Base-by-base conservation (phyloP, 2,113 vertebrate species). In the Prietella phreatophila region DNA sequence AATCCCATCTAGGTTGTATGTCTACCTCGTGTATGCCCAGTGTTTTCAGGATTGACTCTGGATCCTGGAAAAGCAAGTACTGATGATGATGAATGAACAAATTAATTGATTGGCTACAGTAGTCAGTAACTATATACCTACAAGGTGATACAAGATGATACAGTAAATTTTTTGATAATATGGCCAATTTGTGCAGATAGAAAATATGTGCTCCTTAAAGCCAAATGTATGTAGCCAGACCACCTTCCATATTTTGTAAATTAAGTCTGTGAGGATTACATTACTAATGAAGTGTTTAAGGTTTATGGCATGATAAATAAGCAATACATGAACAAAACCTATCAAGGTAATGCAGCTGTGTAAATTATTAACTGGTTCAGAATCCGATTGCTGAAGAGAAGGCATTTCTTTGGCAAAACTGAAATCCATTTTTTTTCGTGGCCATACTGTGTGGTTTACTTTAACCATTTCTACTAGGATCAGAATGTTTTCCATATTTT, bases 261-360 rank as follows among this genome's bases (percentile, higher is more conserved):
- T 85, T 25, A 67, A 85, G 30, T 75, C 69, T 85, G 20, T 17
- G 36, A 67, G 75, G 67, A 75, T 53, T 85, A 20, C n/a, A 80
- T 50, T 80, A 33, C 50, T 19, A 20, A 30, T 20, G n/a, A 56
- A 80, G 15, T 39, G 30, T 36, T 75, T 15, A 25, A 58, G 69
- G 30, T 84, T 78, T 58, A 85, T 78, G 36, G 78, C 39, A 78
- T 63, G 39, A 58, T 61, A 78, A 78, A 78, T 11, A 85, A 84
- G 63, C 39, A 85, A 85, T 61, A 42, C 55, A n/a, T 85, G 7
- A 73, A 63, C 42, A 11, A 84, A 84, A 67, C 27, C 27, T 30
- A 22, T 84, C 25, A 63, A 78, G 71, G n/a, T 47, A 63, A 50
- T 63, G 36, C 22, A 61, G 36, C 5, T 9, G 56, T 42, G 50